Base-by-base conservation (phyloP, 2,113 vertebrate genomes). In the Dasypus novemcinctus region DNA sequence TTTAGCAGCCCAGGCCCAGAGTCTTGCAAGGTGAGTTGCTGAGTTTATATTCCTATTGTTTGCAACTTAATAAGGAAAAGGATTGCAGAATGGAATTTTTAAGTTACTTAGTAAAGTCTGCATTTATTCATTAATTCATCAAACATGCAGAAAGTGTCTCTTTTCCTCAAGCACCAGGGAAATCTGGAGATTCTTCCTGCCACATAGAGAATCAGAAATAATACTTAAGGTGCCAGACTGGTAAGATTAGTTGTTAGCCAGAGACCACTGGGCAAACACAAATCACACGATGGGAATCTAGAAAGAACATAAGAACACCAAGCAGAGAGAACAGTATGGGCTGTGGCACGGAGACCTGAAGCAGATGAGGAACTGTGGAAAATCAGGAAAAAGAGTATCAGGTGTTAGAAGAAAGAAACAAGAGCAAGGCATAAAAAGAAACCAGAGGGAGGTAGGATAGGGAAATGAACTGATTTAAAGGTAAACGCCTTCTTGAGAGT, bases 361-460 rank as follows among this genome's bases (percentile, higher is more conserved):
- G 54, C 3, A 8, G 18, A 59, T 18, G 23, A 21, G 57, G 20
- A 54, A 54, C 21, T 59, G 20, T 18, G 4, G 4, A 23, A 59
- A 20, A 49, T 49, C 46, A 5, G 2, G 41, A 36, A 25, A 33
- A 82, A 54, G 1, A 86, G 83, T 7, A 25, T 25, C 25, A n/a
- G 25, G 9, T 20, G 1, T n/a, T 20, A 46, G 52, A 25, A 43
- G 2, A 76, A 54, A 86, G 41, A 66, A 46, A 41, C 21, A 41
- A 79, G 23, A 33, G 2, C 21, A 20, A 71, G 36, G 36, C 25
- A n/a, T 4, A 20, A 29, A 57, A 52, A 66, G 20, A 72, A 52
- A 36, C 1, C 3, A 0, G 1, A 43, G 38, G 7, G n/a, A 71
- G 33, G 36, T 14, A 0, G 4, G 23, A 9, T 0, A 7, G 1